A percentile compares a stretch with the other conserved stretches of the same genome.
Evolutionary conservation across 2,113 vertebrate genomes (phyloP).

Genomic region (Choloepus hoffmanni): DNA sequence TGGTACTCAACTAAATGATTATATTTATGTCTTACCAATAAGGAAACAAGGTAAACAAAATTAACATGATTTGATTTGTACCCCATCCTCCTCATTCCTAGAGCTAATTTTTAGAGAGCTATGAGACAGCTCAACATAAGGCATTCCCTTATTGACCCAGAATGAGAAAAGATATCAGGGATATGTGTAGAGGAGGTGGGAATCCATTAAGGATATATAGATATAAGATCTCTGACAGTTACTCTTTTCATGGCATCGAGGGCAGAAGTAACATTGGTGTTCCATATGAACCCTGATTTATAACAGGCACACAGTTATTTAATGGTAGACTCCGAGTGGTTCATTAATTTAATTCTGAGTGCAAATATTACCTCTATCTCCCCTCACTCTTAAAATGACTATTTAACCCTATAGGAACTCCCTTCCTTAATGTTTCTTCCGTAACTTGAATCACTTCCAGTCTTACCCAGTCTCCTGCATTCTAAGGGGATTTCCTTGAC

Average conservation of each 20-base stretch:
- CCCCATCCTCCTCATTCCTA: neutral
- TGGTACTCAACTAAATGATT: neutral
- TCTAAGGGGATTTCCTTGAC: neutral
- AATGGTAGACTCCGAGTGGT: neutral
- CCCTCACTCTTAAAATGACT: neutral
- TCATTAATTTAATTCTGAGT: neutral
- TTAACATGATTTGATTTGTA: constrained; percentile 15
- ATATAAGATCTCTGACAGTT: neutral
- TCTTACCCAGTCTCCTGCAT: neutral
- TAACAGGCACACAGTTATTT: neutral
- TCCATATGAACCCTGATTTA: neutral
- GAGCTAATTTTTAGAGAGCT: neutral
- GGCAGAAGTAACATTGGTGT: neutral
- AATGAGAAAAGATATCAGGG: neutral
- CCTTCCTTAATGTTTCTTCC: neutral
- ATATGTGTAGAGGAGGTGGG: neutral
- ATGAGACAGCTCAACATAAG: neutral
- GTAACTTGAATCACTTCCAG: neutral
- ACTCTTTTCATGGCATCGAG: neutral
- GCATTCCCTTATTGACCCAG: neutral
- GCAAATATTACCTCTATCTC: neutral
- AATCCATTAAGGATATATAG: neutral
- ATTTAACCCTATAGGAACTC: neutral
- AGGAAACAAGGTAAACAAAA: constrained; percentile 7
- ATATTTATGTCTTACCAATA: neutral